Evolutionary conservation across 2,888 invertebrate genomes (phyloP), one percentile per base, ranked within the genome.

Genomic region (Arrhopalites spinosus): DNA sequence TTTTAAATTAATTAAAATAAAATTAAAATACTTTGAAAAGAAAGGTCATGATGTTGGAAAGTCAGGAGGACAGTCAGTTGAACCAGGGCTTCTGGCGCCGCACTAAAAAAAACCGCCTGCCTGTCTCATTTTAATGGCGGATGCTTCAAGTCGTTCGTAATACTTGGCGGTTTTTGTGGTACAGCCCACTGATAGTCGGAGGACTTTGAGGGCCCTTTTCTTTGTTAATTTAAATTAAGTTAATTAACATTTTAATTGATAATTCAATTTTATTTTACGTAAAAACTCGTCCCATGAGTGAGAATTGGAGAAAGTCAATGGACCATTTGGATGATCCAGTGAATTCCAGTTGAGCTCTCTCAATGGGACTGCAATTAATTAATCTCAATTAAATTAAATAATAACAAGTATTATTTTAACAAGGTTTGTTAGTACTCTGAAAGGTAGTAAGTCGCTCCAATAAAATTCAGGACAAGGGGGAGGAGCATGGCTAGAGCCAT

Each of bases 361-460:
- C 82, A 11, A 66, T 73, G 36, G 75, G 74, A 68, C 82, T 82
- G 50, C 15, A 73, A 67, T 23, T n/a, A n/a, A n/a, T n/a, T n/a
- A n/a, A n/a, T n/a, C n/a, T n/a, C n/a, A n/a, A n/a, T n/a, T n/a
- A n/a, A n/a, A n/a, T n/a, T n/a, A n/a, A 36, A 36, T 36, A 36
- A 36, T 36, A 11, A 36, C 36, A 36, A 36, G 36, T 36, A 36
- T 36, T 36, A 36, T 7, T 36, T n/a, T n/a, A n/a, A n/a, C n/a
- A n/a, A n/a, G n/a, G n/a, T n/a, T n/a, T n/a, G n/a, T n/a, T n/a
- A n/a, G n/a, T n/a, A 82, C 82, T 81, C 76, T 25, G 81, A 81
- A 11, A 82, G 75, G 72, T 80, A 82, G 66, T 81, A 82, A 17
- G 78, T 80, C 15, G 80, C 81, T n/a, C 82, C 82, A 15, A 82